These are phyloP conservation scores for Salvelinus alpinus DNA, from an alignment of 2,113 vertebrate species.

Conservation along the genomic window DNA sequence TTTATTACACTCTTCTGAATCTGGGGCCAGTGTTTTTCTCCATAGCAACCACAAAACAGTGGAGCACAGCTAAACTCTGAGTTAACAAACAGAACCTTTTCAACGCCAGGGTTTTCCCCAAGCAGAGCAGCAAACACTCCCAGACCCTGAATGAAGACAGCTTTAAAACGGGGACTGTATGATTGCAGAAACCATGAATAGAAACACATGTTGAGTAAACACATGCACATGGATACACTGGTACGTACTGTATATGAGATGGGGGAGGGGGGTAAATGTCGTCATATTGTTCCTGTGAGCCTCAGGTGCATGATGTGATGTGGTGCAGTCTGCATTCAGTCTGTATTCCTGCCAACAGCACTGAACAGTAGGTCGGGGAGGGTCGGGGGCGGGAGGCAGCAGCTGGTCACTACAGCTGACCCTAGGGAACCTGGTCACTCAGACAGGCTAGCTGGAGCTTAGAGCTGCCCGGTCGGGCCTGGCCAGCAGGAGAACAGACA, in stretches of 20 bases:
- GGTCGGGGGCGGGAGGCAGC: slow-evolving; percentile 46
- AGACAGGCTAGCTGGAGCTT: slow-evolving; percentile 15
- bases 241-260: slow-evolving; percentile 28
- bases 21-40: slow-evolving; percentile 81
- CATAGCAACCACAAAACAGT: slow-evolving; percentile 95
- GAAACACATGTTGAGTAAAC: slow-evolving; percentile 52
- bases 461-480: not conserved
- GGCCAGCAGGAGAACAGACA: slow-evolving; percentile 45
- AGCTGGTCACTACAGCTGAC: slow-evolving; percentile 52
- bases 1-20: slow-evolving; percentile 75
- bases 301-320: slow-evolving; percentile 46
- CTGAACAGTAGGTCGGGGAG: slow-evolving; percentile 18
- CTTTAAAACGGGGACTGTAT: slow-evolving; percentile 42
- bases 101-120: slow-evolving; percentile 63
- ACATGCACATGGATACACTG: slow-evolving; percentile 47
- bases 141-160: slow-evolving; percentile 31
- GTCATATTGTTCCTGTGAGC: slow-evolving; percentile 24
- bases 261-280: slow-evolving; percentile 18
- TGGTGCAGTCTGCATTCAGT: not conserved
- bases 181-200: slow-evolving; percentile 53
- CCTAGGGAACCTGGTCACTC: slow-evolving; percentile 28
- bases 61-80: slow-evolving; percentile 81
- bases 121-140: slow-evolving; percentile 27
- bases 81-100: slow-evolving; percentile 84
- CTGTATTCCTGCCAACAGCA: slow-evolving; percentile 9